Percentiles rank a stretch among this genome's conserved stretches.
Evolutionary conservation across 2,888 invertebrate genomes (phyloP).

Genomic region (Clitarchus hookeri): DNA sequence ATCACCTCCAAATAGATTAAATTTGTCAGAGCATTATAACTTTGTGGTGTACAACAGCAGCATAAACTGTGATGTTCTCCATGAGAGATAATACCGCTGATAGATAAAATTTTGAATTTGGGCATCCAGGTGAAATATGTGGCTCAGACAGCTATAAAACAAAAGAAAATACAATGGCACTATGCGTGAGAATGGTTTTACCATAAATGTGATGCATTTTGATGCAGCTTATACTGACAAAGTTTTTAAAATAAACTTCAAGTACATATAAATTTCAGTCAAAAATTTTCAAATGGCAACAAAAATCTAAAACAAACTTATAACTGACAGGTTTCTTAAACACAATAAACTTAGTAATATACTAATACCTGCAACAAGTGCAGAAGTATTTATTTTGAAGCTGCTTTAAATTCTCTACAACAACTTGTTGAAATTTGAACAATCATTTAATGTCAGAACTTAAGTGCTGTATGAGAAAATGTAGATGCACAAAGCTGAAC

Average conservation of each 20-base stretch:
- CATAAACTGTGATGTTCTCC: not conserved
- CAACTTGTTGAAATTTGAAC: not conserved
- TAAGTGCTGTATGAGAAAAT: not conserved
- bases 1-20: not conserved
- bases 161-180: not conserved
- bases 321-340: too few relatives aligned
- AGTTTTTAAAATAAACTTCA: not conserved
- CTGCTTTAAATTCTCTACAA: not conserved
- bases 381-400: not conserved
- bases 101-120: not conserved
- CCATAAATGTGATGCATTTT: constrained; percentile 5
- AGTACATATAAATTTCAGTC: not conserved
- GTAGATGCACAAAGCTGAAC: not conserved
- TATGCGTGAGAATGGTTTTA: not conserved
- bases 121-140: not conserved
- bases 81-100: not conserved
- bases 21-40: not conserved
- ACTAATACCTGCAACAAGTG: not conserved
- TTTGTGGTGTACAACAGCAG: not conserved
- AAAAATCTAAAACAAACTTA: too few relatives aligned
- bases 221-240: not conserved
- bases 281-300: not conserved
- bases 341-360: not conserved
- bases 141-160: not conserved
- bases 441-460: not conserved